Conservation (phyloP, 2,888 invertebrate species). For the Hedychridium roseum region DNA sequence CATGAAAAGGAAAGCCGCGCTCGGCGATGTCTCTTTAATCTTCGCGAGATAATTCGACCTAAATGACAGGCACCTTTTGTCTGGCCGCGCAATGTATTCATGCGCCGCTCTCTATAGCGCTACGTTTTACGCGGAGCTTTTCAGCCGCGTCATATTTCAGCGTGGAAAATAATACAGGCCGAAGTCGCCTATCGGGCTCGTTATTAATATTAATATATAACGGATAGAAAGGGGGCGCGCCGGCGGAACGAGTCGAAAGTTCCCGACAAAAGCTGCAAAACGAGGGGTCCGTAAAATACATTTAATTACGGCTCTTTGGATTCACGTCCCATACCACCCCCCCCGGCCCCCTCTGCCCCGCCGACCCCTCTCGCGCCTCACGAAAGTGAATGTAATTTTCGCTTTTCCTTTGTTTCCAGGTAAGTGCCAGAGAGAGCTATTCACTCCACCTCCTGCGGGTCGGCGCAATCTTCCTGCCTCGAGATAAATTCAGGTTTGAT, state of each 20-base stretch:
- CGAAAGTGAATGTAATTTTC: conserved; percentile 34
- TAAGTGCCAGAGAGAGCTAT: conserved; percentile 41
- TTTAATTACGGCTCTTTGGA: conserved; percentile 42
- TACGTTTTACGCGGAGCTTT: too few species aligned
- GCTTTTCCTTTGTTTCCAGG: conserved; percentile 51
- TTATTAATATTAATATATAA: conserved; percentile 42
- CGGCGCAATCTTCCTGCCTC: background rate
- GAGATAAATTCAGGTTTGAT: conserved; percentile 23
- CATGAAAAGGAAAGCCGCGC: too few species aligned
- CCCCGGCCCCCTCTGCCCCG: conserved; percentile 7
- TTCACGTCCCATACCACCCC: conserved; percentile 3
- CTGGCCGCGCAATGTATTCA: conserved; percentile 29
- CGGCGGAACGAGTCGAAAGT: conserved; percentile 28
- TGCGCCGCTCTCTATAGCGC: too few species aligned
- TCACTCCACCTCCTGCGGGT: background rate
- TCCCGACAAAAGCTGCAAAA: conserved; percentile 34
- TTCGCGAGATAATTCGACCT: conserved; percentile 46
- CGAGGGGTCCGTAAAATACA: conserved; percentile 36
- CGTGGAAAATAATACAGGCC: conserved; percentile 30
- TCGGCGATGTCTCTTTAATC: conserved; percentile 38
- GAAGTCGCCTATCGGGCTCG: conserved; percentile 24
- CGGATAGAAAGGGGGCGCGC: conserved; percentile 7
- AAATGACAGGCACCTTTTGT: conserved; percentile 43
- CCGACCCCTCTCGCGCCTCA: conserved; percentile 21
- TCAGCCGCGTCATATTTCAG: conserved; percentile 27